Conservation (phyloP, 2,113 vertebrate genomes). For the Pelmatolapia mariae region DNA sequence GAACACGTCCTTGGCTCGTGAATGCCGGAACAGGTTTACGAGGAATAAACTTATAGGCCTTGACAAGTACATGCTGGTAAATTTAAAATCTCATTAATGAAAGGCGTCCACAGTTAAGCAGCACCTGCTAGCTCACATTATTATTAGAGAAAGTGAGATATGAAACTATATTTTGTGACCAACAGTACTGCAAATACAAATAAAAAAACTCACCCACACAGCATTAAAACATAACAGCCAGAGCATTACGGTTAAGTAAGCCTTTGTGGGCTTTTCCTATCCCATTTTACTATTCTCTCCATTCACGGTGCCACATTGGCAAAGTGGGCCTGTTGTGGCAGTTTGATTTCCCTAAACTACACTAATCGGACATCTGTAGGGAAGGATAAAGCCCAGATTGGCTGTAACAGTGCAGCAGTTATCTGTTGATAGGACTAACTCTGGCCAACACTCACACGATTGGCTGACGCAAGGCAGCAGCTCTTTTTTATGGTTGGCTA, state of each 20-base stretch:
- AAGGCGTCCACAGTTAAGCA: neutral
- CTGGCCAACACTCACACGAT: conserved; percentile 45
- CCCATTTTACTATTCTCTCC: conserved; percentile 24
- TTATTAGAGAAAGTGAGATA: neutral
- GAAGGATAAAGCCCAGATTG: conserved; percentile 67
- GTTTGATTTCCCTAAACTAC: conserved; percentile 64
- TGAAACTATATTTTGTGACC: neutral
- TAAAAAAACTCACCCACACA: neutral
- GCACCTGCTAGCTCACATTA: neutral
- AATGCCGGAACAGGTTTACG: neutral
- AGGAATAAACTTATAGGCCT: conserved; percentile 15
- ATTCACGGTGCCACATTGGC: conserved; percentile 26
- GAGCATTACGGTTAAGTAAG: neutral
- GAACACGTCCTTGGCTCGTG: conserved; percentile 10
- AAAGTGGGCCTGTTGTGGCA: conserved; percentile 33
- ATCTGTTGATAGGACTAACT: conserved; percentile 54
- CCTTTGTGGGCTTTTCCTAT: conserved; percentile 3
- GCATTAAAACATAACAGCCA: neutral
- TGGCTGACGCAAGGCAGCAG: conserved; percentile 37
- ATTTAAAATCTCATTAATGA: conserved; percentile 25
- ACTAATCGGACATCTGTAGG: conserved; percentile 71
- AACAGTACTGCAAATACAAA: neutral
- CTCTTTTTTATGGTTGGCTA: conserved; percentile 55
- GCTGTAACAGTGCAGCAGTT: conserved; percentile 42
- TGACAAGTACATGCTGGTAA: conserved; percentile 12